These are phyloP conservation scores for Leucania comma DNA, from an alignment of 2,888 invertebrate genomes.

Conservation along the genomic window DNA sequence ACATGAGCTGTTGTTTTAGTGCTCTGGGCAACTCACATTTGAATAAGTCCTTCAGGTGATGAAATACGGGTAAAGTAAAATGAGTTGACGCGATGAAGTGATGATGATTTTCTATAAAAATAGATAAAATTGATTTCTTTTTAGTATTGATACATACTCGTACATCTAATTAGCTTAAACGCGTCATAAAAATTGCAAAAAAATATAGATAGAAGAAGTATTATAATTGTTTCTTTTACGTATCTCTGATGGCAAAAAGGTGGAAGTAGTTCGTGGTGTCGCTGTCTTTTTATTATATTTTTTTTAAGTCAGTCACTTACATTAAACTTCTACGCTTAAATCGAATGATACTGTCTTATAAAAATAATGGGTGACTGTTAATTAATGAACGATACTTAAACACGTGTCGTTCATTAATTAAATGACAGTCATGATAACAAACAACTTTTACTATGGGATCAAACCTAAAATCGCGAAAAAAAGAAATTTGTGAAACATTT, in stretches of 20 bases:
- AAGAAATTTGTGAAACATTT: too few relatives aligned
- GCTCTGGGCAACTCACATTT: too few relatives aligned
- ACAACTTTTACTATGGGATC: too few relatives aligned
- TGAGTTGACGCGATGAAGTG: constrained; percentile 20
- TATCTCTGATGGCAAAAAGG: constrained; percentile 33
- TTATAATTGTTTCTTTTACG: constrained; percentile 36
- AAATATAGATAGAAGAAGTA: constrained; percentile 43
- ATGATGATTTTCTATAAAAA: constrained; percentile 41
- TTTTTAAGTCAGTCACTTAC: constrained; percentile 26
- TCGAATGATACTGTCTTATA: constrained; percentile 76
- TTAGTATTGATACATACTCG: constrained; percentile 24
- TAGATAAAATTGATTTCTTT: constrained; percentile 24
- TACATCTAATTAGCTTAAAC: constrained; percentile 24
- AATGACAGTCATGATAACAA: too few relatives aligned
- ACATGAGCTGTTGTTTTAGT: too few relatives aligned
- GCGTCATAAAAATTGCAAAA: constrained; percentile 32
- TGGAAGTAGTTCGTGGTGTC: constrained; percentile 33
- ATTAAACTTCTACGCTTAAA: constrained; percentile 61
- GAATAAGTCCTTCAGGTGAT: constrained; percentile 20
- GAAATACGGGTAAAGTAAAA: constrained; percentile 47
- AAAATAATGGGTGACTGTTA: too few relatives aligned
- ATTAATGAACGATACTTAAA: too few relatives aligned
- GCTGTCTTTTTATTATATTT: constrained; percentile 26
- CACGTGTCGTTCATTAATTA: too few relatives aligned
- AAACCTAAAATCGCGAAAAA: too few relatives aligned